phyloP scores from a whole-genome alignment of 2,888 invertebrate species.

The Capitulum mitella region DNA sequence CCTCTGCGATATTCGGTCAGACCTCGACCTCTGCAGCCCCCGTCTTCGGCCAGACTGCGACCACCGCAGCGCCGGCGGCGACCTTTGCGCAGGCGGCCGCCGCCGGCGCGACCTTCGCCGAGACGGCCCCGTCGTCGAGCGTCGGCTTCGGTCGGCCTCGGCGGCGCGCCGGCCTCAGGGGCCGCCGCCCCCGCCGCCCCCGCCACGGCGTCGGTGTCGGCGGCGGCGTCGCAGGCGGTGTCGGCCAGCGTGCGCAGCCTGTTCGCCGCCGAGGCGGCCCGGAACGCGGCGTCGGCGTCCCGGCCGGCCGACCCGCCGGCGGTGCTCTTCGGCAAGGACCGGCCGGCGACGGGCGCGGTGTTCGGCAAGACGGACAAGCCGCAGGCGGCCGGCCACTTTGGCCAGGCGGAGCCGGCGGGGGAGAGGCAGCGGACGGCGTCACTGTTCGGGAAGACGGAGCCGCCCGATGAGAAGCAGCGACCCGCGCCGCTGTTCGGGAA shows the following conservation, averaged over 20 bases:
- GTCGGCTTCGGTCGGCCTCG: too few species aligned
- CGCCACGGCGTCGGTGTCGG: too few species aligned
- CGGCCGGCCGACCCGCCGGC: background rate
- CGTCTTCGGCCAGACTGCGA: background rate
- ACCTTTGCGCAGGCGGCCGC: too few species aligned
- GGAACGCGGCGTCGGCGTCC: background rate
- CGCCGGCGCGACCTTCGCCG: background rate
- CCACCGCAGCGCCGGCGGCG: too few species aligned
- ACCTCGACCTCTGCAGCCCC: background rate
- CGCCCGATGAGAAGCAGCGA: background rate
- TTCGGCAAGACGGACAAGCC: background rate
- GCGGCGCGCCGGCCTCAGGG: too few species aligned
- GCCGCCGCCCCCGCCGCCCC: too few species aligned
- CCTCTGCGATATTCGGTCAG: background rate
- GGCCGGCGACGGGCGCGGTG: background rate
- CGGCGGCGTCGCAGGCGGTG: too few species aligned
- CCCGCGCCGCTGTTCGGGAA: background rate
- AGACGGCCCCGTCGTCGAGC: background rate
- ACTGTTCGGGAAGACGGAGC: background rate
- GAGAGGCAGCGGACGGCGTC: too few species aligned
- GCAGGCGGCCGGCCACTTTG: background rate
- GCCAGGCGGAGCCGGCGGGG: too few species aligned
- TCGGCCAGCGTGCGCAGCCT: background rate
- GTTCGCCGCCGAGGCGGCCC: background rate
- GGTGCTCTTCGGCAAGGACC: background rate